Evolutionary conservation across 2,113 vertebrate genomes (phyloP).

Genomic region (Tricholaema leucomelas): DNA sequence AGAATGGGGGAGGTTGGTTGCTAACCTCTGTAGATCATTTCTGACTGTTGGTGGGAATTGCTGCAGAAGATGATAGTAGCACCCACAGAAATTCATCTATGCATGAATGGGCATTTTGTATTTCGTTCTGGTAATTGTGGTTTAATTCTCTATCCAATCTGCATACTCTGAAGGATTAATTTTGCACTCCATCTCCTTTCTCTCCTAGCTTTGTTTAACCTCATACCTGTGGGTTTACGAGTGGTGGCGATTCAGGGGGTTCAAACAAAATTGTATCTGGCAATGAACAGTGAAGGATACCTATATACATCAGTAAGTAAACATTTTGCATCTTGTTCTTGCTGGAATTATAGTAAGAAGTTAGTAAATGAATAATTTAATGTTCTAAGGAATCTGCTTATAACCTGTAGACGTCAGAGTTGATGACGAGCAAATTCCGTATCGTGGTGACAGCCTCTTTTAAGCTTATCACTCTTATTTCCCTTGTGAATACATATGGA

Average conservation of each 20-base stretch:
- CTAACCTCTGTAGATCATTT: not conserved
- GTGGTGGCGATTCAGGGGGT: conserved; percentile 99
- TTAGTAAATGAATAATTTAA: not conserved
- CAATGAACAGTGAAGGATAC: conserved; percentile 98
- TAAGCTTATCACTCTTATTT: not conserved
- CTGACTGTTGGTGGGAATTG: not conserved
- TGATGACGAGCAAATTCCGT: not conserved
- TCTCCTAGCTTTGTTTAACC: conserved; percentile 93
- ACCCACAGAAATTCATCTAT: not conserved
- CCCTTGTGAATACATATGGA: not conserved
- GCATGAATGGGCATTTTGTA: not conserved
- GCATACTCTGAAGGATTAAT: not conserved
- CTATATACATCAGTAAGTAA: conserved; percentile 96
- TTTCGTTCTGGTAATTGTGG: not conserved
- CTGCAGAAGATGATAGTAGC: not conserved
- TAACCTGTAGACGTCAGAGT: not conserved
- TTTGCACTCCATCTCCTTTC: conserved; percentile 45
- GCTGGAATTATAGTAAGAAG: not conserved
- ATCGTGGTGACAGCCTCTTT: not conserved
- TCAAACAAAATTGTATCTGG: conserved; percentile 97
- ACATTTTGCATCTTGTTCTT: not conserved
- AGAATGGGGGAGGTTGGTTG: rapidly evolving
- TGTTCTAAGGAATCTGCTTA: not conserved
- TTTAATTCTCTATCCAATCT: not conserved
- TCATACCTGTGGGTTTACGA: conserved; percentile 97